Base-by-base conservation (phyloP, 1,140 invertebrate species). In the Camponotus pennsylvanicus region DNA sequence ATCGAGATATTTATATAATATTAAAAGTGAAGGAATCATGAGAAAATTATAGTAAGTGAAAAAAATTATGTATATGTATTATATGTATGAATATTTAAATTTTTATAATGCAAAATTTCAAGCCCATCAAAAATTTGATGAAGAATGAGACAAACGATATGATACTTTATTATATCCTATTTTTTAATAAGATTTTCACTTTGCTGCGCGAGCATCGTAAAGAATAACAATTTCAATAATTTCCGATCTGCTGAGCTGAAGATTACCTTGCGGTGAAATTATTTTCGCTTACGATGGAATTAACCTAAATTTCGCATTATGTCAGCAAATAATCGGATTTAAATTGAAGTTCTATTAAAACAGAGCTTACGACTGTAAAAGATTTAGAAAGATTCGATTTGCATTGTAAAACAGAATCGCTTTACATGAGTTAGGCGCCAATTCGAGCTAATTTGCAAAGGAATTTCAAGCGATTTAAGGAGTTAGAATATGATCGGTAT, bases 391-490 rank as follows among this genome's bases (percentile, higher is more conserved):
- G 13, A 2, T 37, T 75, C 34, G 15, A 83, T 83, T 73, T 83
- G 40, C 69, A 61, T 75, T 75, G 27, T 32, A 34, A 83, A 49
- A 57, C n/a, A 40, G 34, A 45, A 45, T 8, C 21, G 18, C 21
- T 75, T 75, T 83, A n/a, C 21, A 75, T 61, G 32, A 73, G 52
- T 73, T 83, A 83, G 27, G 13, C 67, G n/a, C 37, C 40, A 49
- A 37, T 45, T 8, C 7, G 40, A 1, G 79, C 40, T 82, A 61
- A 61, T 61, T 49, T 21, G 32, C 32, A 27, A 83, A 7, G 37
- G 55, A 83, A 75, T 83, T 83, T 83, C 55, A 42, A 73, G 15
- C 69, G 40, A 83, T 57, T 83, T 83, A 83, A 73, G 69, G 7
- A 75, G 67, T 61, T 73, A 70, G 57, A n/a, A 75, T 55, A 49